Percentiles rank a stretch among this genome's conserved stretches.
These are phyloP conservation scores for Trachelus iudaicus DNA, from an alignment of 2,888 invertebrate species.

Conservation along the genomic window DNA sequence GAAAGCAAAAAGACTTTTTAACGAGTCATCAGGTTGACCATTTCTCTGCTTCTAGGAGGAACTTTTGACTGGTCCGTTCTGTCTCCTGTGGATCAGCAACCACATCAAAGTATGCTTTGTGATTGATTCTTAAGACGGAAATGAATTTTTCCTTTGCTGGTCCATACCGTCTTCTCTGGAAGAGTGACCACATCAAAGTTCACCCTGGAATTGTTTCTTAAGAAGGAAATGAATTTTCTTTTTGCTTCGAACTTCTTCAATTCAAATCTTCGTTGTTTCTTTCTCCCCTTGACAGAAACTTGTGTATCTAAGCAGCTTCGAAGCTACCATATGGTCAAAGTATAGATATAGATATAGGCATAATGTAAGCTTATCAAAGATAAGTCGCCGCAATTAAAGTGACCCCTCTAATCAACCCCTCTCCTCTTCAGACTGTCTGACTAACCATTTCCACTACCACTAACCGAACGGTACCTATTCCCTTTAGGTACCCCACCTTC, in stretches of 20 bases:
- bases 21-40: not conserved
- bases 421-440: constrained; percentile 13
- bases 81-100: not conserved
- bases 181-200: not conserved
- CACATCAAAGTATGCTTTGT: not conserved
- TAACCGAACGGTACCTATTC: not conserved
- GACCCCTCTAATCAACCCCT: constrained; percentile 13
- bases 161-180: not conserved
- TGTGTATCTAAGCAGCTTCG: constrained; percentile 21
- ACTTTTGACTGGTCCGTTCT: not conserved
- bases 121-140: not conserved
- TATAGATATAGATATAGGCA: constrained; percentile 13
- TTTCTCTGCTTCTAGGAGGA: not conserved
- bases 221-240: not conserved
- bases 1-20: not conserved
- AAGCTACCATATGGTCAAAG: constrained; percentile 42
- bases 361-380: constrained; percentile 43
- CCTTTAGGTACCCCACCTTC: not conserved
- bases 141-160: not conserved
- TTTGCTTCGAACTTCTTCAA: not conserved
- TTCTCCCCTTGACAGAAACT: not conserved
- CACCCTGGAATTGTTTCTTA: not conserved
- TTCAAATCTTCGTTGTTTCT: not conserved
- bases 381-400: constrained; percentile 49
- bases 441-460: constrained; percentile 11